A percentile compares a stretch with the other conserved stretches of the same genome.
Evolutionary conservation across 1,140 invertebrate species (phyloP).

Genomic region (Polyergus mexicanus): DNA sequence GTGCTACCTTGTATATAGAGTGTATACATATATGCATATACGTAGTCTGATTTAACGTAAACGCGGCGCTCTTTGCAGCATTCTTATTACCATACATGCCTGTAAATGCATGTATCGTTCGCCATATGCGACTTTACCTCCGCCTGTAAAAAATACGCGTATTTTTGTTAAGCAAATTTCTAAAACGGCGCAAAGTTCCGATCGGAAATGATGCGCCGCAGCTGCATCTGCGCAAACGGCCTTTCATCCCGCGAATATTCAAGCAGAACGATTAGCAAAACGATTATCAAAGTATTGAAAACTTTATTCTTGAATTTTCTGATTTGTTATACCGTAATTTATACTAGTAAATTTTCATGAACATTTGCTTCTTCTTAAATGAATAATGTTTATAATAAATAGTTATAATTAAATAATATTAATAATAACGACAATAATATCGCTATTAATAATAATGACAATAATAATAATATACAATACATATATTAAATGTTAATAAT

Average conservation of each 20-base stretch:
- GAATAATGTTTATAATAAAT: constrained; percentile 18
- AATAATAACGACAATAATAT: constrained; percentile 11
- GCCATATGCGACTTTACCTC: constrained; percentile 59
- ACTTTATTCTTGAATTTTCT: constrained; percentile 1
- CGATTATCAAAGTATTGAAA: not conserved
- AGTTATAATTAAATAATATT: constrained; percentile 8
- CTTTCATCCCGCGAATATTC: not conserved
- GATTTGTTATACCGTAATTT: constrained; percentile 30
- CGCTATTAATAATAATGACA: not conserved
- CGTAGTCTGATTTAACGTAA: constrained; percentile 5
- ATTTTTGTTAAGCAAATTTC: constrained; percentile 19
- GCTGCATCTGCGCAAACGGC: not conserved
- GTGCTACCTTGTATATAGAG: not conserved
- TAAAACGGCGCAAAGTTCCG: not conserved
- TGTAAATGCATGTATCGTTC: constrained; percentile 54
- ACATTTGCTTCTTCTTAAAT: constrained; percentile 20
- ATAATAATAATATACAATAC: constrained; percentile 1
- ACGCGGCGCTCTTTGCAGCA: constrained; percentile 61
- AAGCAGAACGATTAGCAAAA: not conserved
- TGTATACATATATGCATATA: not conserved
- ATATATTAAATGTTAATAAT: constrained; percentile 32
- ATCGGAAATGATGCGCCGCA: not conserved
- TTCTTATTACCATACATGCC: constrained; percentile 69
- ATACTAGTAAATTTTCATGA: constrained; percentile 14
- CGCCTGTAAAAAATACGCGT: constrained; percentile 23